phyloP scores from a whole-genome alignment of 2,888 invertebrate species.

The Cheilosia pagana region DNA sequence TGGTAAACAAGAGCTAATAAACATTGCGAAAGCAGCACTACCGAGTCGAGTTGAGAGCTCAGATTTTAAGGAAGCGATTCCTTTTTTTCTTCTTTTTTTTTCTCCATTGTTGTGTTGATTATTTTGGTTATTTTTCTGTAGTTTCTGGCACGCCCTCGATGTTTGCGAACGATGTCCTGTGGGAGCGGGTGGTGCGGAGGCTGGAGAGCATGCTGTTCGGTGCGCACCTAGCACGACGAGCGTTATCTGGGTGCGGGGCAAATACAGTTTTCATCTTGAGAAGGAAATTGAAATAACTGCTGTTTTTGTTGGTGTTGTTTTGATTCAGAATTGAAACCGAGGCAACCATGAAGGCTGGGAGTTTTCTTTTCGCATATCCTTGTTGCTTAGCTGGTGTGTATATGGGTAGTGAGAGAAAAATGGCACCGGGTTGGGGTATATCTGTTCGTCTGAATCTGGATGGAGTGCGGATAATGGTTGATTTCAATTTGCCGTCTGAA shows the following conservation, averaged over 20 bases:
- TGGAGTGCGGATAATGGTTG: conserved; percentile 56
- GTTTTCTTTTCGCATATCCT: conserved; percentile 23
- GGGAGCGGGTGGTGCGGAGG: neutral
- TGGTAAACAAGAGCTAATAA: conserved; percentile 61
- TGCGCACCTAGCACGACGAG: conserved; percentile 35
- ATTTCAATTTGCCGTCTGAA: conserved; percentile 65
- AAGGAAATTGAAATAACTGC: conserved; percentile 67
- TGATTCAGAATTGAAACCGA: conserved; percentile 27
- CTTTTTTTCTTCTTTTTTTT: conserved; percentile 9
- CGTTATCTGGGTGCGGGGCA: conserved; percentile 32
- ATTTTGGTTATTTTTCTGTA: conserved; percentile 37
- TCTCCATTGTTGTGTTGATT: conserved; percentile 44
- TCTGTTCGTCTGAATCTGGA: conserved; percentile 44
- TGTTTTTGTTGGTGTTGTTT: conserved; percentile 53
- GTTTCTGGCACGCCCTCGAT: conserved; percentile 28
- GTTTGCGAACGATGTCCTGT: conserved; percentile 26
- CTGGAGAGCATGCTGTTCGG: conserved; percentile 5
- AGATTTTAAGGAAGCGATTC: conserved; percentile 31
- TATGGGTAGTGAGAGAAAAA: neutral
- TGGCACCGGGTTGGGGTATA: conserved; percentile 6
- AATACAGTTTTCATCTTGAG: conserved; percentile 59
- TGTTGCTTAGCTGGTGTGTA: conserved; percentile 9
- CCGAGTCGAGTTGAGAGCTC: conserved; percentile 6
- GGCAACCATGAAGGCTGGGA: conserved; percentile 19
- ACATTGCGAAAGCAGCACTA: conserved; percentile 33